phyloP scores from a whole-genome alignment of 2,797 vertebrate species.

The Eidolon dupreanum region DNA sequence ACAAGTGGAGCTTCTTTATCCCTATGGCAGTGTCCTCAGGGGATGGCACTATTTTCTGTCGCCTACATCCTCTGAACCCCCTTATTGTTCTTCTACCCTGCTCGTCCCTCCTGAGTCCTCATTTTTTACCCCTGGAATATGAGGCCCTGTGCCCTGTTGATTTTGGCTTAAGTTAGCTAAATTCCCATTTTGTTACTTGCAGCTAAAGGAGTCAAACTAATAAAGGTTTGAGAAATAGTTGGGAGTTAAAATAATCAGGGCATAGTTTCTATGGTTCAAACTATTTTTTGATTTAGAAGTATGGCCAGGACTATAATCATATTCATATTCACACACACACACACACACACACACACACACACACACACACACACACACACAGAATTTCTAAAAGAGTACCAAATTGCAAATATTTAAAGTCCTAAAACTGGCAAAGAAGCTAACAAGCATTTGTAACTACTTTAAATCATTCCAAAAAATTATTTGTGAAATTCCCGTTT shows the following conservation, averaged over 20 bases:
- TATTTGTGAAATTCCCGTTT: slow-evolving; percentile 45
- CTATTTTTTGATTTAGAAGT: slow-evolving; percentile 16
- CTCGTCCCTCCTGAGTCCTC: not conserved
- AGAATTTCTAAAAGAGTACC: too few relatives aligned
- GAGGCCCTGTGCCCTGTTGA: not conserved
- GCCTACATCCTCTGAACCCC: not conserved
- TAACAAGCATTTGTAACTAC: slow-evolving; percentile 61
- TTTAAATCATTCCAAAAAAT: slow-evolving; percentile 13
- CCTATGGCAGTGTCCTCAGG: not conserved
- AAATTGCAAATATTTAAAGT: slow-evolving; percentile 34
- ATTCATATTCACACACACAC: not conserved
- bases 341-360: too few relatives aligned
- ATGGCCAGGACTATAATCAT: not conserved
- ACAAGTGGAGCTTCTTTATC: not conserved
- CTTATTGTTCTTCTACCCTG: not conserved
- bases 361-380: too few relatives aligned
- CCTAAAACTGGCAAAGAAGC: slow-evolving; percentile 46
- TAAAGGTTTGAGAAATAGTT: slow-evolving; percentile 5
- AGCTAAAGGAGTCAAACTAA: not conserved
- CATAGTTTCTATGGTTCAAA: not conserved
- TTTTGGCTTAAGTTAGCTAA: not conserved
- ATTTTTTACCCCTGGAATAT: not conserved
- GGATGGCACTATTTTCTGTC: not conserved
- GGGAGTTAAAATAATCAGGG: slow-evolving; percentile 3
- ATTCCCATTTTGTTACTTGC: slow-evolving; percentile 6